A percentile compares a stretch with the other conserved stretches of the same genome.
phyloP scores from a whole-genome alignment of 2,113 vertebrate genomes.

The Phylloscopus trochilus region DNA sequence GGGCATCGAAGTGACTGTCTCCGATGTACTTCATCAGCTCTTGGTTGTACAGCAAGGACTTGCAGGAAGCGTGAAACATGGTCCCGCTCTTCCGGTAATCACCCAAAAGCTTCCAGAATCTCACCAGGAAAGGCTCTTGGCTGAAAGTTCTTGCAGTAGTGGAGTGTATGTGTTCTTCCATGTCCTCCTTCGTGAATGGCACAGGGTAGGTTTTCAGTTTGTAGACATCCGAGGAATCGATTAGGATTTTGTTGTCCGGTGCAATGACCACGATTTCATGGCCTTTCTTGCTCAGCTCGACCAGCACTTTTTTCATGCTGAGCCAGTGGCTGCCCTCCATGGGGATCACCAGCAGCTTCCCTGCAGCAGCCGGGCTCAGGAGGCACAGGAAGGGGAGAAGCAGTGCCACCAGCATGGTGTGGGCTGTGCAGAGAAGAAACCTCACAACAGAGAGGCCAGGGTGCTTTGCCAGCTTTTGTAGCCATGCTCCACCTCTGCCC shows the following conservation, averaged over 20 bases:
- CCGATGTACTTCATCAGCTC: slow-evolving; percentile 73
- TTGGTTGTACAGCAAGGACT: slow-evolving; percentile 75
- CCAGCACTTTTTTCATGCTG: slow-evolving; percentile 69
- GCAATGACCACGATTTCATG: slow-evolving; percentile 79
- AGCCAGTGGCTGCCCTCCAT: slow-evolving; percentile 91
- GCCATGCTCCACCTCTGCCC: background rate
- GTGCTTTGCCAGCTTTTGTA: background rate
- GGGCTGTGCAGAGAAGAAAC: rapidly evolving
- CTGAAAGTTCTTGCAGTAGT: background rate
- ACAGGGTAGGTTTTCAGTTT: slow-evolving; percentile 66
- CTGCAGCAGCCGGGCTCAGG: background rate
- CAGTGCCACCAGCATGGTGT: background rate
- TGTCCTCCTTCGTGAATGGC: slow-evolving; percentile 35
- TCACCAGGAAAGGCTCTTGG: slow-evolving; percentile 35
- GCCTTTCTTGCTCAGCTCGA: slow-evolving; percentile 76
- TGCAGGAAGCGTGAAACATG: slow-evolving; percentile 57
- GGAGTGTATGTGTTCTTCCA: background rate
- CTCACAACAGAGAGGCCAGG: rapidly evolving
- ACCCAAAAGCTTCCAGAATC: background rate
- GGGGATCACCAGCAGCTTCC: slow-evolving; percentile 81
- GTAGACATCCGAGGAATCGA: slow-evolving; percentile 66
- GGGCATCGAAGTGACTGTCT: slow-evolving; percentile 61
- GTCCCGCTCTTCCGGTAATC: background rate
- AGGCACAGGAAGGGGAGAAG: slow-evolving; percentile 7
- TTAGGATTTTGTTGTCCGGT: slow-evolving; percentile 63